phyloP scores from a whole-genome alignment of 2,888 invertebrate species.

The Nipponacmea schrenckii region DNA sequence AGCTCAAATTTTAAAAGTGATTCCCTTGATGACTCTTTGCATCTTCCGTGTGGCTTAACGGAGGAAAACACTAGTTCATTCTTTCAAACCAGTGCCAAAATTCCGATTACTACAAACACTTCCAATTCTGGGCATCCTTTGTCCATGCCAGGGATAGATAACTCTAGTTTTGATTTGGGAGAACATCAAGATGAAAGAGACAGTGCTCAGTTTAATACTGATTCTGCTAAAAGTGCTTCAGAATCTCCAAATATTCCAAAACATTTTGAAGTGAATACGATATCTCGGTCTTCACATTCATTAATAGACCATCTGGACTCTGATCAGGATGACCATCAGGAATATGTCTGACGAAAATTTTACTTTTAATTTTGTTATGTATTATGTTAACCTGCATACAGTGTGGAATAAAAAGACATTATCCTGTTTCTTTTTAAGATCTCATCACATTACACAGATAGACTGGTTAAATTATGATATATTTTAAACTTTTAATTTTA shows the following conservation, averaged over 20 bases:
- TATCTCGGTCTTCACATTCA: conserved; percentile 9
- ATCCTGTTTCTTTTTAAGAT: too few relatives aligned
- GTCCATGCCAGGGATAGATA: conserved; percentile 37
- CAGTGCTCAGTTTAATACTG: conserved; percentile 2
- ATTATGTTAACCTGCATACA: conserved; percentile 1
- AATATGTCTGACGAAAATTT: conserved; percentile 19
- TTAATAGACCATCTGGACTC: conserved; percentile 3
- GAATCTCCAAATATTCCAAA: conserved; percentile 18
- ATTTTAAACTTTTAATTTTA: too few relatives aligned
- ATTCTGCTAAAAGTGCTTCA: conserved; percentile 9
- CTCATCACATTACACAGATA: too few relatives aligned
- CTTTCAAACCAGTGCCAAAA: conserved; percentile 11
- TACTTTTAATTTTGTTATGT: conserved; percentile 12
- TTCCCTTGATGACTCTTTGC: conserved; percentile 20
- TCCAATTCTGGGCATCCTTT: not conserved
- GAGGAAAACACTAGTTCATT: conserved; percentile 11
- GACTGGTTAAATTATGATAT: too few relatives aligned
- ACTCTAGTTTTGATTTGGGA: conserved; percentile 42
- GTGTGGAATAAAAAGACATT: not conserved
- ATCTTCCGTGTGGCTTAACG: conserved; percentile 10
- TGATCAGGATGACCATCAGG: conserved; percentile 17
- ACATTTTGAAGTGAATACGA: conserved; percentile 11
- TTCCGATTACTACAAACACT: conserved; percentile 3
- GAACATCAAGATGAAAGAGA: conserved; percentile 23
- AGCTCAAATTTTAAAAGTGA: conserved; percentile 26